These are phyloP conservation scores for Ceyx margarethae DNA, from an alignment of 2,113 vertebrate species.

Conservation along the genomic window DNA sequence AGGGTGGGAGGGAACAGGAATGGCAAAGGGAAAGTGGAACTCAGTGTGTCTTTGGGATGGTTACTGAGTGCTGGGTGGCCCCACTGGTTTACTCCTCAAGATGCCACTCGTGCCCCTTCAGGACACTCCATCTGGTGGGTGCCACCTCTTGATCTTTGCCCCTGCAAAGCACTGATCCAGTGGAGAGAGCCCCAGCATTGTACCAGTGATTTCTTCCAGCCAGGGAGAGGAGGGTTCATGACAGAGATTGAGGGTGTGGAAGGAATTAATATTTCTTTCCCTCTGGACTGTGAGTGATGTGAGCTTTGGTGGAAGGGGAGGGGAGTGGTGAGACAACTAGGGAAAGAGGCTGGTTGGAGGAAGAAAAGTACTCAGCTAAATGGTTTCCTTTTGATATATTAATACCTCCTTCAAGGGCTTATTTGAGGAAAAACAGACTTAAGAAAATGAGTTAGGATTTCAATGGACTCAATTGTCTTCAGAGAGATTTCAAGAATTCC, in stretches of 20 bases:
- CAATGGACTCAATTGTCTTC: slow-evolving; percentile 49
- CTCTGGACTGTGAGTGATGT: neutral
- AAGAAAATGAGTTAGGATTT: slow-evolving; percentile 46
- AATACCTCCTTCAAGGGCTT: slow-evolving; percentile 38
- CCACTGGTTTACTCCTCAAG: neutral
- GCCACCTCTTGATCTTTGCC: neutral
- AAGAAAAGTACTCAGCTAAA: slow-evolving; percentile 1
- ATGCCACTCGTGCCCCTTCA: neutral
- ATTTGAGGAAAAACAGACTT: slow-evolving; percentile 42
- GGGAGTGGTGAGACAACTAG: neutral
- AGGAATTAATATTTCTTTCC: neutral
- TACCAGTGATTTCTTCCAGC: neutral
- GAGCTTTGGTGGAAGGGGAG: neutral
- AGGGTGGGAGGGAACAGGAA: neutral
- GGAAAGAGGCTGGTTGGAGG: neutral
- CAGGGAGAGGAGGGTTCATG: neutral
- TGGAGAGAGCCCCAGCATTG: neutral
- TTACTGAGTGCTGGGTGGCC: neutral
- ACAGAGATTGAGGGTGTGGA: neutral
- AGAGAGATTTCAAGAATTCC: slow-evolving; percentile 44
- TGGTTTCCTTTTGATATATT: slow-evolving; percentile 35
- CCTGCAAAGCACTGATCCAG: neutral
- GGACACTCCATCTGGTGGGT: neutral
- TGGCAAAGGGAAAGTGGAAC: neutral
- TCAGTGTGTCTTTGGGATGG: neutral